phyloP scores from a whole-genome alignment of 2,888 invertebrate genomes.

The Xestia c-nigrum region DNA sequence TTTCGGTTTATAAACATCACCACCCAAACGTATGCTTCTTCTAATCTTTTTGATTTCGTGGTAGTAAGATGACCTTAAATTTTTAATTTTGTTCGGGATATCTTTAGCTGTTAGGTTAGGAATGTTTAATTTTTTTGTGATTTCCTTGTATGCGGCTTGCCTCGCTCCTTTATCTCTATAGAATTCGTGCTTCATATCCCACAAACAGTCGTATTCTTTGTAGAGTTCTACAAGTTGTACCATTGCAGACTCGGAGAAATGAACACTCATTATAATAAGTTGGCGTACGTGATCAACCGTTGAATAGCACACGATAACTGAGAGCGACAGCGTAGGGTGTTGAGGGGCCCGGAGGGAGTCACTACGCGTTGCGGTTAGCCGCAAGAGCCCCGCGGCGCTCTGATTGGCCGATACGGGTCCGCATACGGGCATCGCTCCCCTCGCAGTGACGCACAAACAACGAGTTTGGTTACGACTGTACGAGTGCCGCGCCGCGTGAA shows the following conservation, averaged over 20 bases:
- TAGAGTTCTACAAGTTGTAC: conserved; percentile 57
- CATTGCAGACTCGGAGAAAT: conserved; percentile 61
- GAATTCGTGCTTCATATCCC: conserved; percentile 51
- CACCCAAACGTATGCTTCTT: conserved; percentile 38
- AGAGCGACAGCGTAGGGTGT: background rate
- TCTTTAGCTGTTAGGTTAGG: conserved; percentile 51
- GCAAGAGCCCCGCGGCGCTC: conserved; percentile 32
- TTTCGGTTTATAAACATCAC: conserved; percentile 45
- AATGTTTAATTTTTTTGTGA: conserved; percentile 57
- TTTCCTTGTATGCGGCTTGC: conserved; percentile 58
- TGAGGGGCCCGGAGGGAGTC: conserved; percentile 15
- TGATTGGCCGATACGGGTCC: conserved; percentile 47
- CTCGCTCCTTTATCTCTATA: conserved; percentile 54
- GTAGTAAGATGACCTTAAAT: conserved; percentile 64
- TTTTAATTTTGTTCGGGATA: conserved; percentile 65
- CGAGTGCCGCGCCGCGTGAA: background rate
- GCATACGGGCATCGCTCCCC: conserved; percentile 52
- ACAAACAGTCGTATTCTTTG: conserved; percentile 58
- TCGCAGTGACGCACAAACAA: conserved; percentile 10
- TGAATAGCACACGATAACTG: conserved; percentile 28
- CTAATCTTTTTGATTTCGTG: conserved; percentile 62
- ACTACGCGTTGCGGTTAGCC: conserved; percentile 43
- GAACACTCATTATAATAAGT: conserved; percentile 48
- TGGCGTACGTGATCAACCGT: conserved; percentile 5
- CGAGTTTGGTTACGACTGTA: background rate